phyloP scores from a whole-genome alignment of 64 coral and sea anemone species.

The Porites australiensis region DNA sequence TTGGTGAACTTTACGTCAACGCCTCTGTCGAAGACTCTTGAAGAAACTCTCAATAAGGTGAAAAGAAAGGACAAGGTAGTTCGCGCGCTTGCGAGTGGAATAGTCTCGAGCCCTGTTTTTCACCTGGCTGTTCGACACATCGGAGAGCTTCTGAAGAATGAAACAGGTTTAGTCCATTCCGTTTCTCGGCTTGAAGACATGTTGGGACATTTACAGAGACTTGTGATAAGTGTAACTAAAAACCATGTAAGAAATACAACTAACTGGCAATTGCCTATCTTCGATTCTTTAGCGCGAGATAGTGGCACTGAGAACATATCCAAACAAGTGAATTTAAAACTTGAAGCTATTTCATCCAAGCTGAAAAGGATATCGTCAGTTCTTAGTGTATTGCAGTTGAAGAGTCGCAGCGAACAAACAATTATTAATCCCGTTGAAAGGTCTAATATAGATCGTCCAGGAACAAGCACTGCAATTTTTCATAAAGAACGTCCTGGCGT shows the following conservation, averaged over 20 bases:
- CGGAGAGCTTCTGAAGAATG: slow-evolving; percentile 19
- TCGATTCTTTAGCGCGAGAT: background rate
- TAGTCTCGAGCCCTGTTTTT: slow-evolving; percentile 36
- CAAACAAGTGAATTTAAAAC: slow-evolving; percentile 1
- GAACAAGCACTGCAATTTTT: background rate
- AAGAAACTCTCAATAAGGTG: background rate
- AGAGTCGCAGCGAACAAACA: background rate
- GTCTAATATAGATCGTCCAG: background rate
- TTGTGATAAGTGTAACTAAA: background rate
- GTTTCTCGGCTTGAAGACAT: slow-evolving; percentile 30
- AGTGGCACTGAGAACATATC: background rate
- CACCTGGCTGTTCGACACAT: background rate
- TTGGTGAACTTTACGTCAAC: background rate
- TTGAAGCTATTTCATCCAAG: slow-evolving; percentile 34
- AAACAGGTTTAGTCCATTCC: slow-evolving; percentile 18
- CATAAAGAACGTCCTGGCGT: background rate
- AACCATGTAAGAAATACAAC: background rate
- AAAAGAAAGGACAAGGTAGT: slow-evolving; percentile 24
- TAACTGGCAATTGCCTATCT: background rate
- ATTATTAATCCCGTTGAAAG: background rate
- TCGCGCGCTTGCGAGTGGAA: slow-evolving; percentile 3
- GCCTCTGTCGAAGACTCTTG: background rate
- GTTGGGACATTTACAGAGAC: slow-evolving; percentile 22
- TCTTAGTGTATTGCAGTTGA: slow-evolving; percentile 9
- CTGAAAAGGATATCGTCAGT: slow-evolving; percentile 32